Evolutionary conservation across 2,888 invertebrate genomes (phyloP), one percentile per base, ranked within the genome.

Genomic region (Lasioglossum lativentre): DNA sequence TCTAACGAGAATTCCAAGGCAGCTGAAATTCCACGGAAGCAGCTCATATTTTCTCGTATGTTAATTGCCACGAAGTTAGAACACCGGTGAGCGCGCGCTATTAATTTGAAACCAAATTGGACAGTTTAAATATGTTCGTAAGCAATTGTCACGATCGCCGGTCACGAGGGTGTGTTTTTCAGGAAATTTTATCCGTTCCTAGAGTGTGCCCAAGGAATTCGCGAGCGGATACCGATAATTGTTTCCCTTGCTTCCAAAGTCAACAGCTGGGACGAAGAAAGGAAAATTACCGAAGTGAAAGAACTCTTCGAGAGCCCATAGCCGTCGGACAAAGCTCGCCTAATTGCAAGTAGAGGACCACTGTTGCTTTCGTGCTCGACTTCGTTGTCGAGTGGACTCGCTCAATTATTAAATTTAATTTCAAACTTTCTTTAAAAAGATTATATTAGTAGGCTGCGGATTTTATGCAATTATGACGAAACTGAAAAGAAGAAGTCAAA

Each of bases 101-200:
- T 68, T 30, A 73, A 77, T 47, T 73, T 75, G 30, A 59, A 83
- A 76, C 42, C 77, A 71, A 63, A 68, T n/a, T 56, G 40, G 77
- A 27, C 42, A 45, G 42, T 34, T 66, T 66, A 34, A 66, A 66
- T 66, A 38, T 66, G 34, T 66, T 66, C 34, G 4, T 14, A 73
- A 83, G 73, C 68, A 83, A 66, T 68, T 66, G 45, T 83, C 83
- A 68, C 83, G 75, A 63, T 74, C 71, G 12, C 63, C 52, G 27
- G 85, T 83, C 83, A 83, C 83, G 83, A 83, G 84, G 74, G 74
- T 59, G 40, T 72, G 83, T 83, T 63, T 59, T 66, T 80, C 85
- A 72, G 71, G 42, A 19, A 80, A 85, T 76, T 85, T 80, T 73
- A 80, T 74, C 34, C 30, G 34, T 27, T 40, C 40, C 34, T 70